Evolutionary conservation across 2,797 vertebrate genomes (phyloP), one percentile per base, ranked within the genome.

Genomic region (Tauraco hartlaubi): DNA sequence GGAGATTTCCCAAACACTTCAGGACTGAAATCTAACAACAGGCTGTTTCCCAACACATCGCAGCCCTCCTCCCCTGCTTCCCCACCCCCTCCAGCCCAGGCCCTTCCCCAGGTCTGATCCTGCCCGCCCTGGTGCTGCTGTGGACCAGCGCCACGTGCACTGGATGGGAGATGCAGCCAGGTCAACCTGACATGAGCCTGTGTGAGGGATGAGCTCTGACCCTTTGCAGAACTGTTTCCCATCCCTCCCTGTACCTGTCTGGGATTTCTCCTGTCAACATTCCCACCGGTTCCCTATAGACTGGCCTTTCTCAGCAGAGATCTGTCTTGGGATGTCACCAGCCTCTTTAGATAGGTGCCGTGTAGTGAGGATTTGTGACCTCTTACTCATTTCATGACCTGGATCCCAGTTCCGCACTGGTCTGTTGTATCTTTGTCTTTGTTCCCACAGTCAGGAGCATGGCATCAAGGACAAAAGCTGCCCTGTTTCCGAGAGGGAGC

Each of bases 1-100:
- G 97, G 86, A 97, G 76, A 96, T 97, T 95, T 96, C 22, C 25
- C 95, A 93, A 93, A 97, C 96, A 95, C 95, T 93, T 96, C 92
- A 28, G 85, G 85, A 75, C 88, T 95, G 93, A 96, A 93, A 90
- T 94, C 94, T 95, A 94, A 90, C 91, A 97, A 95, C 95, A 95
- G 78, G 75, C 86, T 94, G 85, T 96, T 97, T 97, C 96, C 93
- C 88, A 96, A 89, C 95, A 91, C 94, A 90, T 84, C 22, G n/a
- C 85, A 91, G 74, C 56, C 63, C 79, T 90, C 76, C 62, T 78
- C 14, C 46, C 15, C 35, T 67, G n/a, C 15, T 56, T 54, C 15
- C 28, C 54, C 14, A 66, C 12, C 28, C 54, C 14, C 59, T 44
- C 7, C 67, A 78, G 9, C 29, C 16, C 7, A 0, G 15, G 7